A percentile compares a stretch with the other conserved stretches of the same genome.
These are phyloP conservation scores for Vultur gryphus DNA, from an alignment of 2,797 vertebrate genomes.

Conservation along the genomic window DNA sequence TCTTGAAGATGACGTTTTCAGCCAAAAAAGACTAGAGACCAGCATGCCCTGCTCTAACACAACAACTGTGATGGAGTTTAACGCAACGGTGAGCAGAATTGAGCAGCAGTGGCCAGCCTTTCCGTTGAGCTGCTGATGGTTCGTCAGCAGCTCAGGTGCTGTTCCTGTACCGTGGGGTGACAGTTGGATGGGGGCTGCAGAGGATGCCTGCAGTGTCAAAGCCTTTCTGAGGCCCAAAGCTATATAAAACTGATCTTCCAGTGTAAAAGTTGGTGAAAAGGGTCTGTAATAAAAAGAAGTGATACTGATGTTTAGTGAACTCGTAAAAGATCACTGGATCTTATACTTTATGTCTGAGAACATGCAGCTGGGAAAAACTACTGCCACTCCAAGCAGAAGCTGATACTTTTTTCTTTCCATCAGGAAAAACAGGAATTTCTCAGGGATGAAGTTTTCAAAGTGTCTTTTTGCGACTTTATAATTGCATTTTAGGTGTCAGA, in stretches of 20 bases:
- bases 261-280: not conserved
- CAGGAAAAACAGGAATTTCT: not conserved
- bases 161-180: rapidly evolving
- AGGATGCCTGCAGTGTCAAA: not conserved
- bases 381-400: not conserved
- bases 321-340: not conserved
- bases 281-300: not conserved
- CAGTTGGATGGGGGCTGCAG: not conserved
- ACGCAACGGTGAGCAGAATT: not conserved
- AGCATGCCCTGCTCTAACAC: not conserved
- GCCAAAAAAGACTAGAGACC: not conserved
- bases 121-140: not conserved
- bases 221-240: not conserved
- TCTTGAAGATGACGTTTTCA: not conserved
- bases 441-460: not conserved
- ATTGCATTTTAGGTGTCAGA: not conserved
- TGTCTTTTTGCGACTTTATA: not conserved
- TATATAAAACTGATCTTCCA: not conserved
- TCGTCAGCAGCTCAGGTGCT: not conserved
- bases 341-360: not conserved
- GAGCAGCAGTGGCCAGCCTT: not conserved
- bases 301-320: not conserved
- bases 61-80: not conserved
- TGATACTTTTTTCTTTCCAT: not conserved
- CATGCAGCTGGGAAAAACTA: not conserved